phyloP scores from a whole-genome alignment of 2,113 vertebrate genomes.

The Pterocles burchelli region DNA sequence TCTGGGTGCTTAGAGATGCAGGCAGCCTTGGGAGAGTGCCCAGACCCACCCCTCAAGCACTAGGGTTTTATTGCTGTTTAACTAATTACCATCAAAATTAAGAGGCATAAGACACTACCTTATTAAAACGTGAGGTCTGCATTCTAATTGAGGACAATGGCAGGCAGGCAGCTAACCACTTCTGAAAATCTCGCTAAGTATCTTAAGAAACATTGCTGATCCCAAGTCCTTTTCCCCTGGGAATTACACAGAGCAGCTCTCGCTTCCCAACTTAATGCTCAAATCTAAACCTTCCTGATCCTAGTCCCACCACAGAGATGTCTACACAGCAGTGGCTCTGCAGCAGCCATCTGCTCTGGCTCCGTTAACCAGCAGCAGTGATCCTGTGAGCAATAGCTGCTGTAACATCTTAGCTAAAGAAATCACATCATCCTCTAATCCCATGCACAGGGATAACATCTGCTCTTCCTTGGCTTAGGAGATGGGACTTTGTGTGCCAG shows the following conservation, averaged over 20 bases:
- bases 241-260: background rate
- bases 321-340: background rate
- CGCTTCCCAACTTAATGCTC: background rate
- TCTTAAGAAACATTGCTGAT: background rate
- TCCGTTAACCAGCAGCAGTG: background rate
- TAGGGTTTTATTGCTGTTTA: background rate
- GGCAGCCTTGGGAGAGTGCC: background rate
- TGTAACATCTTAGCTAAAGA: background rate
- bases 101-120: background rate
- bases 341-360: background rate
- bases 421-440: background rate
- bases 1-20: background rate
- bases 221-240: background rate
- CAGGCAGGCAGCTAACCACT: background rate
- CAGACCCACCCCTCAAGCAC: background rate
- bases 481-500: background rate
- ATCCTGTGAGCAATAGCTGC: background rate
- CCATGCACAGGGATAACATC: background rate
- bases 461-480: background rate
- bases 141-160: background rate
- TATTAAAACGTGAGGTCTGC: background rate
- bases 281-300: background rate
- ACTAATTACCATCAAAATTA: background rate
- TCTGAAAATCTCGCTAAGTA: background rate
- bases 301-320: background rate